Base-by-base conservation (phyloP, 1,140 invertebrate genomes). In the Magallana gigas region DNA sequence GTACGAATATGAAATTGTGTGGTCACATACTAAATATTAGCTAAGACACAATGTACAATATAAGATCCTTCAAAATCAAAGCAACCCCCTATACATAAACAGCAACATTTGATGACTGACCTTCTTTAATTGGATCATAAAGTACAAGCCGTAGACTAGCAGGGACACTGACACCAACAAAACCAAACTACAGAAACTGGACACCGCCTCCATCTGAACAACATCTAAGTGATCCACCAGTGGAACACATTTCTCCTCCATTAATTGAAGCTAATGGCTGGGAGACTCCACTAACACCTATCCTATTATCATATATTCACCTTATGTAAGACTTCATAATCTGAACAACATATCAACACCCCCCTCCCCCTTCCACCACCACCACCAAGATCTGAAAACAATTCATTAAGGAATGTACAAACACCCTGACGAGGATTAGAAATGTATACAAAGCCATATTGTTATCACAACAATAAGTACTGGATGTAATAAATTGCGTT, bases 51-150 rank as follows among this genome's bases (percentile, higher is more conserved):
- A 48, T 48, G 36, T 48, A 48, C 36, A 48, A 48, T 48, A 48
- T 48, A 48, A 48, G 5, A 5, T 4, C 2, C 36, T 48, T 48
- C 5, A 48, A 48, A 48, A 48, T 48, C 36, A 48, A 48, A 4
- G 36, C 5, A 5, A 48, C 36, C 36, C 36, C 36, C 36, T 48
- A 4, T 48, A 48, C 5, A 48, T 36, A 0, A 48, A 48, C 36
- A 48, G 36, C 36, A 48, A 48, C 36, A 48, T 48, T 48, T 71
- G 18, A 1, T 9, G 11, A 71, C 68, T 71, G 68, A 71, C 68
- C 64, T 68, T n/a, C 68, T 71, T 18, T 71, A 11, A 29, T 71
- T 36, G n/a, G 23, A 71, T 71, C 68, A 71, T 18, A 71, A 71
- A 71, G 18, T 9, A 71, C 23, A 18, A 71, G 23, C 68, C 68